phyloP scores from a whole-genome alignment of 2,797 vertebrate species.

The Rousettus madagascariensis region DNA sequence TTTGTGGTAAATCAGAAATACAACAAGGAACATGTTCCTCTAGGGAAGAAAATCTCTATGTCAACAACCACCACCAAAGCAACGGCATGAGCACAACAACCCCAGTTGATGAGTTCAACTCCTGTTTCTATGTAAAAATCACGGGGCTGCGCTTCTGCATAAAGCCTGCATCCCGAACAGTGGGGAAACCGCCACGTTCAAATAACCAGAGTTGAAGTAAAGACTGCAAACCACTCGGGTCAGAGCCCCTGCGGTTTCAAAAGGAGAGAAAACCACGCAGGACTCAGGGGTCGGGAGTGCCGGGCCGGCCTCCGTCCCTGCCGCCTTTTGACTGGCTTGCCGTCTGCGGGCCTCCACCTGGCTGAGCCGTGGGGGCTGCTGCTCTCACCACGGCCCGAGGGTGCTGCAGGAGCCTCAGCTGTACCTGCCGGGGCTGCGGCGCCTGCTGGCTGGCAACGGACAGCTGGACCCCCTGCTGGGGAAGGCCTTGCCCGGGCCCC shows the following conservation, averaged over 20 bases:
- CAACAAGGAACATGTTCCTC: neutral
- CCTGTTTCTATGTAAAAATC: neutral
- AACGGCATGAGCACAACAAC: conserved; percentile 38
- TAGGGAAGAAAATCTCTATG: neutral
- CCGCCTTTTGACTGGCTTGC: conserved; percentile 91
- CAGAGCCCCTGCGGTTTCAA: neutral
- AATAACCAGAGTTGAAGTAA: neutral
- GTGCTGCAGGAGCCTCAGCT: conserved; percentile 93
- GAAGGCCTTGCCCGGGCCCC: conserved; percentile 81
- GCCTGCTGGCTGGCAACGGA: neutral
- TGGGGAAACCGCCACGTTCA: neutral
- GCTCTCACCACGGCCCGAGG: conserved; percentile 90
- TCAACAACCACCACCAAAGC: neutral
- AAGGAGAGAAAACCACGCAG: neutral
- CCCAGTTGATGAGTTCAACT: neutral
- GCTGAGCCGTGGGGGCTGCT: conserved; percentile 80
- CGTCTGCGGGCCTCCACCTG: conserved; percentile 83
- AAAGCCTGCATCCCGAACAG: neutral
- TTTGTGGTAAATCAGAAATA: neutral
- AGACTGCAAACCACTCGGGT: neutral
- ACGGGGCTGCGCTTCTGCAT: neutral
- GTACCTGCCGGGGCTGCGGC: conserved; percentile 83
- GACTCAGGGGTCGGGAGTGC: conserved; percentile 85
- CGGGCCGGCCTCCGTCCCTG: conserved; percentile 85
- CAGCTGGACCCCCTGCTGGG: neutral